These are phyloP conservation scores for Ephestia elutella DNA, from an alignment of 1,140 invertebrate genomes.

Conservation along the genomic window DNA sequence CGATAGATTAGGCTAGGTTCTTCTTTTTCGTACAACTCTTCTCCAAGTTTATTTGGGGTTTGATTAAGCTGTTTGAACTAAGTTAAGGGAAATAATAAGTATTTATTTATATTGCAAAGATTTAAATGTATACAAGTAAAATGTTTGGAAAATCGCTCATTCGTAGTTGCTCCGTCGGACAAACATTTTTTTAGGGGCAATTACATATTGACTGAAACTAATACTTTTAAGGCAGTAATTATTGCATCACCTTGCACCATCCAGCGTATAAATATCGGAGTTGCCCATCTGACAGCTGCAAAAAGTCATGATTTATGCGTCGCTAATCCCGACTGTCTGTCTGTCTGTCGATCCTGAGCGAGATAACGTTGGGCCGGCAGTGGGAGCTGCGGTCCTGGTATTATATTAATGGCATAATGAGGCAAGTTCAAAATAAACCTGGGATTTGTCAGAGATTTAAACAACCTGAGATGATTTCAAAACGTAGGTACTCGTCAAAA, in stretches of 20 bases:
- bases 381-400: neutral
- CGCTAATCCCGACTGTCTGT: conserved; percentile 11
- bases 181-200: too few species aligned
- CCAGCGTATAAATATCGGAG: neutral
- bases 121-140: too few species aligned
- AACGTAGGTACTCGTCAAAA: too few species aligned
- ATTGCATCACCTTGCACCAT: neutral
- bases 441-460: neutral
- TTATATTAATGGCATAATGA: conserved; percentile 1
- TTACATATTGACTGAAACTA: too few species aligned
- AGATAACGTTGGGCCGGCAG: neutral
- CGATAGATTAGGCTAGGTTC: neutral
- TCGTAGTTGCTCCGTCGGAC: too few species aligned
- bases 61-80: too few species aligned
- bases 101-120: too few species aligned
- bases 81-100: too few species aligned
- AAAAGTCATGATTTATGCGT: conserved; percentile 19
- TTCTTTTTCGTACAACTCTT: too few species aligned
- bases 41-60: too few species aligned
- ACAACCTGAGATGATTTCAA: neutral
- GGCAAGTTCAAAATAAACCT: neutral
- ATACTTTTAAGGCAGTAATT: too few species aligned
- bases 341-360: conserved; percentile 1
- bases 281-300: neutral
- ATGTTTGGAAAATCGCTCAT: too few species aligned